Base-by-base conservation (phyloP, 2,797 vertebrate genomes). In the Kryptopterus vitreolus region DNA sequence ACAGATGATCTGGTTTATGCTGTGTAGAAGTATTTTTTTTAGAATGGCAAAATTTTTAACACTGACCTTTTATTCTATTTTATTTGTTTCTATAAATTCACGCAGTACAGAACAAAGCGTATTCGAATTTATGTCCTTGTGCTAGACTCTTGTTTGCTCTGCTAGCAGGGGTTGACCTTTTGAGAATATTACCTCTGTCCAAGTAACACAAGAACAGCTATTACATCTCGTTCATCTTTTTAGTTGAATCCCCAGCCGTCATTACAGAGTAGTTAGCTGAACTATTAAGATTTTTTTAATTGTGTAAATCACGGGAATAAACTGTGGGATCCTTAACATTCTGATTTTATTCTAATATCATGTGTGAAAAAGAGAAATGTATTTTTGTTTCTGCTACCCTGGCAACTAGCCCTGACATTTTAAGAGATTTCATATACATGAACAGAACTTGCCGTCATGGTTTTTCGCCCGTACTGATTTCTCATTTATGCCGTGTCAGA, bases 391-490 rank as follows among this genome's bases (percentile, higher is more conserved):
- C 80, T 35, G 61, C 79, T 62, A 22, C 79, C 79, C 57, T 81
- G 62, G 73, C 61, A 81, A 81, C 84, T 73, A 57, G 66, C 74
- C 78, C 35, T 83, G 84, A 72, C 82, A 79, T 85, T 83, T 83
- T 50, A 38, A 46, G 48, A 50, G 43, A 73, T 46, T 73, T 77
- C 66, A 79, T 63, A 58, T 80, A 50, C 53, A n/a, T 75, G 72
- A 72, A 33, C 38, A 70, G 57, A 50, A 26, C 11, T 57, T 61
- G 35, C 58, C 77, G 46, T 76, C 50, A 58, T 80, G n/a, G 68
- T 38, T 73, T 76, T 79, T 80, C 81, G 55, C 76, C 66, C 38
- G 66, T 59, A 62, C 69, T 63, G 68, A 81, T 73, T 82, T 76
- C 63, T 43, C 35, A 74, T 62, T 76, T 72, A 22, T 31, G 11